These are phyloP conservation scores for Pica pica DNA, from an alignment of 2,113 vertebrate species.

Conservation along the genomic window DNA sequence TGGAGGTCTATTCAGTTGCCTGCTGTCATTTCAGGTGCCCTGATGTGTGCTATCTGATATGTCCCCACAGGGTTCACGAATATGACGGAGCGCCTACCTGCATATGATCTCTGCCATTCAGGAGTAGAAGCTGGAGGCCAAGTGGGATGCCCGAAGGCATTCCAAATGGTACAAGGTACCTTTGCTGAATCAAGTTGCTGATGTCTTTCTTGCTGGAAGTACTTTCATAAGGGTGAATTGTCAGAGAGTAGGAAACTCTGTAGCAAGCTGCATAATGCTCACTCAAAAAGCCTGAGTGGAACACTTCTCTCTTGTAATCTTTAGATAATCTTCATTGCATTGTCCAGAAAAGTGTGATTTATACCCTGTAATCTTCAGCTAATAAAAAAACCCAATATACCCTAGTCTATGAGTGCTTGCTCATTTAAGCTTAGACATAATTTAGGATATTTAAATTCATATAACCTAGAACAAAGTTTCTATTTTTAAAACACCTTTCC, in stretches of 20 bases:
- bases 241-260: background rate
- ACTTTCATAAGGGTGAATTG: background rate
- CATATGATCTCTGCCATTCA: constrained; percentile 2
- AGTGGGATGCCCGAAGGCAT: background rate
- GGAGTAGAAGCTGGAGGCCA: background rate
- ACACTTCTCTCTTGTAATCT: background rate
- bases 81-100: background rate
- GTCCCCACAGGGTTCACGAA: background rate
- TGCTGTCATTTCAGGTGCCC: background rate
- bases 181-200: background rate
- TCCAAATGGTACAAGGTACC: background rate
- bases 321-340: background rate
- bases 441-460: background rate
- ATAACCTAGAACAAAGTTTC: background rate
- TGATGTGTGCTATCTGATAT: background rate
- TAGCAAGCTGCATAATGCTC: background rate
- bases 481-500: background rate
- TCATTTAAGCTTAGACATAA: background rate
- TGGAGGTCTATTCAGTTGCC: background rate
- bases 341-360: background rate
- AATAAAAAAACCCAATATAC: background rate
- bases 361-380: background rate
- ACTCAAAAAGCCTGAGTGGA: background rate
- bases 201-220: background rate
- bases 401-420: background rate